Evolutionary conservation across 1,140 invertebrate genomes (phyloP).

Genomic region (Akabosia matsudoensis): DNA sequence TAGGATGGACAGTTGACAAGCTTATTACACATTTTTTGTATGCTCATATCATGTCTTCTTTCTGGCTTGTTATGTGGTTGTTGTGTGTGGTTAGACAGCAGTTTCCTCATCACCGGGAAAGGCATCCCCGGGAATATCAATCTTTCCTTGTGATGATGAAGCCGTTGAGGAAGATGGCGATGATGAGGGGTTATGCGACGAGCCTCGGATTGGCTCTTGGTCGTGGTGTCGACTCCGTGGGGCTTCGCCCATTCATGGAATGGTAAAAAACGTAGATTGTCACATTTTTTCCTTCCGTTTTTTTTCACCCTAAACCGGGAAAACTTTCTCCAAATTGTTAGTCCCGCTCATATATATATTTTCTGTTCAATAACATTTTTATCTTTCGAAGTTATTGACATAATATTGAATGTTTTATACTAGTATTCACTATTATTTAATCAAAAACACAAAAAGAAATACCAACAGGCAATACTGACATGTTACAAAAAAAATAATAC

Average conservation of each 20-base stretch:
- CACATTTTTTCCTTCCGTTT: neutral
- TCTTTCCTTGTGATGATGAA: conserved; percentile 3
- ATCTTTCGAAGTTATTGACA: too few species aligned
- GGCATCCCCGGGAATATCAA: neutral
- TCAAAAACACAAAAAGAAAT: too few species aligned
- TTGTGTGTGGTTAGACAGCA: neutral
- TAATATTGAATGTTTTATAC: too few species aligned
- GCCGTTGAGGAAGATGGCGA: neutral
- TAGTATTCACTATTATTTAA: too few species aligned
- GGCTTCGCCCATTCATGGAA: neutral
- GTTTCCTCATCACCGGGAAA: neutral
- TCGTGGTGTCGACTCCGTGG: neutral
- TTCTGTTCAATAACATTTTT: too few species aligned
- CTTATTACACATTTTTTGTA: too few species aligned
- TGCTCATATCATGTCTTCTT: neutral
- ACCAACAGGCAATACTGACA: too few species aligned
- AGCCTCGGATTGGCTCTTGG: conserved; percentile 7
- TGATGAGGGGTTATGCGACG: neutral
- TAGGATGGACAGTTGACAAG: too few species aligned
- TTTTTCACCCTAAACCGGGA: neutral
- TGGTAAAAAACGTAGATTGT: neutral
- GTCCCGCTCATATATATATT: too few species aligned
- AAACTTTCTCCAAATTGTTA: too few species aligned
- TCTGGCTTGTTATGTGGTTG: neutral
- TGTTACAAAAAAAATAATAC: too few species aligned